Evolutionary conservation across 2,797 vertebrate species (phyloP), one percentile per base, ranked within the genome.

Genomic region (Syngnathus acus): DNA sequence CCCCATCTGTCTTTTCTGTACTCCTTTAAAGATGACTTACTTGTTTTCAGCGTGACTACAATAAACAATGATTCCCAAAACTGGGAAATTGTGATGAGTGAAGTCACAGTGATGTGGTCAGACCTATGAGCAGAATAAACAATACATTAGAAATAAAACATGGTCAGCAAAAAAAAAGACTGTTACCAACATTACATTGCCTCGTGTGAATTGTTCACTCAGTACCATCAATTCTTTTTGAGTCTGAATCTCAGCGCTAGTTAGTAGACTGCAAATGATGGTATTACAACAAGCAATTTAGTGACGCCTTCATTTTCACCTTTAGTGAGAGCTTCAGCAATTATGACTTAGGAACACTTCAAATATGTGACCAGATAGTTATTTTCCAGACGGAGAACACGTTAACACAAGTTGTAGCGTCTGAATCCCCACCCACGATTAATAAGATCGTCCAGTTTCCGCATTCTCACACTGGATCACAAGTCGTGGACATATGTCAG

Each of bases 31-130:
- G 8, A 38, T 10, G 42, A 61, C 60, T 62, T 26, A 62, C 60
- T 47, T 26, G 42, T 45, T 13, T 62, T 8, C 16, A 14, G 60
- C 48, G 42, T 55, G 45, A 5, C 0, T 23, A 47, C 76, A 54
- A 58, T 65, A 68, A 32, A 63, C 65, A 64, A 10, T 6, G 51
- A 69, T 37, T 69, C 58, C 62, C 69, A 65, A 59, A 68, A 17
- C 66, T 67, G 19, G 57, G 40, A 66, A 70, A 43, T 73, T 43
- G 14, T 17, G n/a, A 62, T 62, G n/a, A 14, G 21, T 62, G 43
- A 72, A 65, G 71, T 90, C 88, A 90, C 88, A 87, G 86, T 86
- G 84, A 75, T 71, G 72, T 58, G 80, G 86, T 90, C 86, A 81
- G 72, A 78, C 77, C 88, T 90, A 38, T 64, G n/a, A 13, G 39